Base-by-base conservation (phyloP, 2,113 vertebrate species). In the Leucopsar rothschildi region DNA sequence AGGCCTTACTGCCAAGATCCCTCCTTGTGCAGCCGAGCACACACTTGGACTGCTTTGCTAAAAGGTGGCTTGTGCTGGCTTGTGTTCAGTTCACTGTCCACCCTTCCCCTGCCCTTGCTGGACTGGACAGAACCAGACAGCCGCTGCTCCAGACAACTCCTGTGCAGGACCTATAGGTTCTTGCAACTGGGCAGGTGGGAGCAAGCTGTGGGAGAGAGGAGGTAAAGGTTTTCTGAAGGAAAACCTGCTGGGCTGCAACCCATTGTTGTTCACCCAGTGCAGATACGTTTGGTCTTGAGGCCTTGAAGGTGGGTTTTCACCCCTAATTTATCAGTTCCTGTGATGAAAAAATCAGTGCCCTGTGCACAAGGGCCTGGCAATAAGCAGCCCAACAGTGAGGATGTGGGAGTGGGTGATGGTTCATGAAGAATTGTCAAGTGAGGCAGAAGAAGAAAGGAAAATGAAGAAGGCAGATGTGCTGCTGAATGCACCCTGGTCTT, bases 261-360 rank as follows among this genome's bases (percentile, higher is more conserved):
- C 10, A 7, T 24, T 2, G 0, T 28, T 45, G 16, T 29, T 35
- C 10, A 55, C 11, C 8, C 29, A 23, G 6, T 3, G 2, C 6
- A 82, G 47, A 31, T 31, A 27, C 4, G 7, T 55, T 76, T 47
- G 17, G 24, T 75, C n/a, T 68, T 55, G 18, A 11, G 12, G n/a
- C 39, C 61, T 45, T 78, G 33, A 14, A 39, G 73, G 20, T 55
- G 21, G 3, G 4, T 47, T 82, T 89, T 53, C 28, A 82, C 17
- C 5, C 15, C 14, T 69, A 60, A 31, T n/a, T 55, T 61, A 19
- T 55, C 47, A 61, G 15, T 61, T 75, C 9, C 29, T 82, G n/a
- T 47, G n/a, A 47, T 35, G 8, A 75, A 75, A 45, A 45, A 75
- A 18, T 59, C 24, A 12, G 9, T 45, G 29, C 20, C 11, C 13